Base-by-base conservation (phyloP, 2,797 vertebrate genomes). In the Poliocrania exsul region DNA sequence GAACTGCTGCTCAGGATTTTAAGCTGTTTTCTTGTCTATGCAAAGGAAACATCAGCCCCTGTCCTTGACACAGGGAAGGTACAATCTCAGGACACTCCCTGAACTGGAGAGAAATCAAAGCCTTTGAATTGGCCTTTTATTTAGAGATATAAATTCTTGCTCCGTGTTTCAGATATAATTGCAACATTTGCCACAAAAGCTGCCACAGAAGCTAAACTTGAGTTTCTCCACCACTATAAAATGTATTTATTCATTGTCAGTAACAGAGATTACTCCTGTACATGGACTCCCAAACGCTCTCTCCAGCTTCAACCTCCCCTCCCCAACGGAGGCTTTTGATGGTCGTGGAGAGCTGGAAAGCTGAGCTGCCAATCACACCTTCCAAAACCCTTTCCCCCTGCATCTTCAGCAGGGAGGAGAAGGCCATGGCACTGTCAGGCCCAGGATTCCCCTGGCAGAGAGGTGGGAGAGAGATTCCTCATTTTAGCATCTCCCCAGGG, bases 21-120 rank as follows among this genome's bases (percentile, higher is more conserved):
- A 14, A 29, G 42, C 42, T 82, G 51, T 31, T 86, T 93, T 58
- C 35, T 83, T 47, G 81, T 75, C 51, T 54, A 7, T 33, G 65
- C 67, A 90, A 86, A 88, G 26, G 92, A 93, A 95, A 91, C 79
- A 46, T 62, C 54, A 75, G 54, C 31, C 65, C 62, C 72, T 88
- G 94, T 58, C 96, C 96, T 96, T 96, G 95, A 81, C 61, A 23
- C 3, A 29, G 51, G 49, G 86, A 42, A 85, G 93, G 89, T 12
- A 46, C 16, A 54, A 92, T 72, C 75, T 72, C 66, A n/a, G 84
- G 86, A 91, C 84, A 40, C 81, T 95, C 96, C 95, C 81, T 56
- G 81, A 72, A 54, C 79, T 25, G 5, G 60, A 61, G 56, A 58
- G 72, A 31, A 92, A 92, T 69, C 93, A 92, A 95, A 92, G 94